Evolutionary conservation across 2,113 vertebrate genomes (phyloP), one percentile per base, ranked within the genome.

Genomic region (Myodes glareolus): DNA sequence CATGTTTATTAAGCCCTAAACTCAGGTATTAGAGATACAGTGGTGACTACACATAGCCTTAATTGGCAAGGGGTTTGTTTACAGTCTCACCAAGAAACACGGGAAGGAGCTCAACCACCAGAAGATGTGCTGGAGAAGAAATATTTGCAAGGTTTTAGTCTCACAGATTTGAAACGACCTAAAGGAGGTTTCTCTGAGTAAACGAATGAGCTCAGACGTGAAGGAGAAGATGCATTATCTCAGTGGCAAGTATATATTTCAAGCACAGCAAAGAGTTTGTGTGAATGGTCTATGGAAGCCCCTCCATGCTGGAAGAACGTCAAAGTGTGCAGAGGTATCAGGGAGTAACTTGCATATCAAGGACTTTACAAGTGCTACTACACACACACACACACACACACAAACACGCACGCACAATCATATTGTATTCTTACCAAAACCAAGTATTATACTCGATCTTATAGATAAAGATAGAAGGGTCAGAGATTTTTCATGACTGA

Each of bases 101-200:
- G 52, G 31, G 63, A 50, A 92, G 81, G 7, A 73, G 67, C 52
- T 87, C 91, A 96, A 65, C 39, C 91, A 77, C 17, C 31, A 96
- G 39, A 86, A 91, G 25, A 70, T 55, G 11, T 81, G 87, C 36
- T 75, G 31, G 27, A 61, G 33, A 85, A 95, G 23, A 80, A 6
- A 89, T 17, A 45, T 80, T 61, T 50, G 76, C 10, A 25, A 5
- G 89, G 19, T 67, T 82, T 87, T 23, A 88, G 61, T 36, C 76
- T 97, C 27, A 61, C 50, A 90, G 91, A 95, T 85, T 88, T 90
- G 72, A 93, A 21, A 91, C 67, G 8, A 88, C 36, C 33, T 95
- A 33, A 76, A 95, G 93, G 52, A 94, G n/a, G 17, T 90, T 88
- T 88, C 47, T 87, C 85, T 90, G 55, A 93, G 75, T 88, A 95